A percentile compares a stretch with the other conserved stretches of the same genome.
phyloP scores from a whole-genome alignment of 2,113 vertebrate genomes.

The Onychorhynchus coronatus region DNA sequence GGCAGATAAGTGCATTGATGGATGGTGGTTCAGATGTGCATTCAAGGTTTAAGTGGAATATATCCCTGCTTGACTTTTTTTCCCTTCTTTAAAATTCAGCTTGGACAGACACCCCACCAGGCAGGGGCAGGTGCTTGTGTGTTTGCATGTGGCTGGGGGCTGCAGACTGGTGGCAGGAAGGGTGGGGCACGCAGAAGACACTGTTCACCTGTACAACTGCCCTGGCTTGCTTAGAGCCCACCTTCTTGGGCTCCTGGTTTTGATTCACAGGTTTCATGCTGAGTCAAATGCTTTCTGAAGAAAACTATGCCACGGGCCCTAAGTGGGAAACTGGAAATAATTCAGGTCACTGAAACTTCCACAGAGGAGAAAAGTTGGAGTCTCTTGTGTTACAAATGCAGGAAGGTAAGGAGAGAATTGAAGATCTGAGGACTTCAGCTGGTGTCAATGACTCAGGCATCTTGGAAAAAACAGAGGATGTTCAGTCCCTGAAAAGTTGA shows the following conservation, averaged over 20 bases:
- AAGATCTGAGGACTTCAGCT: neutral
- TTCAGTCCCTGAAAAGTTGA: constrained; percentile 27
- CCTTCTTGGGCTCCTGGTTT: neutral
- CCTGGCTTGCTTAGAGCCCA: neutral
- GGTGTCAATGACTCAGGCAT: neutral
- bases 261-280: neutral
- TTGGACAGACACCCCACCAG: neutral
- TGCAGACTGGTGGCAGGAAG: neutral
- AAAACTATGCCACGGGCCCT: neutral
- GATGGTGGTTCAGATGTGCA: neutral
- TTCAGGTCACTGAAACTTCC: constrained; percentile 15
- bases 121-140: neutral
- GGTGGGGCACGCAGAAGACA: accelerated
- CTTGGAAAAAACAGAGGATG: neutral
- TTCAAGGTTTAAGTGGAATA: neutral
- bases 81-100: neutral
- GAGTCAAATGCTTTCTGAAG: constrained; percentile 8
- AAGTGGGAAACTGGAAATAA: constrained; percentile 4
- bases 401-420: constrained; percentile 11
- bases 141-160: neutral
- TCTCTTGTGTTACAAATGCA: neutral
- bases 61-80: neutral
- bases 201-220: neutral
- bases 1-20: neutral
- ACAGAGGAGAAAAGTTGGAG: neutral